phyloP scores from a whole-genome alignment of 1,140 invertebrate species.

The Cyclargus thomasi region DNA sequence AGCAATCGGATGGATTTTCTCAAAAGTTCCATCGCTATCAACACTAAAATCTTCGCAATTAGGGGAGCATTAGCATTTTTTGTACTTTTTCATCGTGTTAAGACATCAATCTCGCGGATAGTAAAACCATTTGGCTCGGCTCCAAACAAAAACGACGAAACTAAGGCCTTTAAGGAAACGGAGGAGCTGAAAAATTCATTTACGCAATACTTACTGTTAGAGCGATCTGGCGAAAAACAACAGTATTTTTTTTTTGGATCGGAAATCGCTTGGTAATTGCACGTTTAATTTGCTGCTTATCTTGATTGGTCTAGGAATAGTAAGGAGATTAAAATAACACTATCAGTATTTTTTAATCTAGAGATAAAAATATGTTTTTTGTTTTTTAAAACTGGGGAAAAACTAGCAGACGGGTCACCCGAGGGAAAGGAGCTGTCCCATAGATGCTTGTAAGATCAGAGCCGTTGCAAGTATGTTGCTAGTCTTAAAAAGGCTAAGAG shows the following conservation, averaged over 20 bases:
- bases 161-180: constrained; percentile 14
- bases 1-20: too few relatives aligned
- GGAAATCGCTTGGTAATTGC: neutral
- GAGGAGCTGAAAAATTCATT: constrained; percentile 14
- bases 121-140: constrained; percentile 6
- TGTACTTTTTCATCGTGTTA: constrained; percentile 10
- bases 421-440: too few relatives aligned
- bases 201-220: constrained; percentile 2
- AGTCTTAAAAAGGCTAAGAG: too few relatives aligned
- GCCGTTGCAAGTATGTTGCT: too few relatives aligned
- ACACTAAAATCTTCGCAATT: constrained; percentile 5
- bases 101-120: constrained; percentile 15
- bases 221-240: neutral
- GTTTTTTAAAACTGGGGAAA: too few relatives aligned
- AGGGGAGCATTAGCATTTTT: neutral
- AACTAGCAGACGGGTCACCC: too few relatives aligned
- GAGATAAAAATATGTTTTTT: too few relatives aligned
- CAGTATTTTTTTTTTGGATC: neutral
- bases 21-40: neutral
- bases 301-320: too few relatives aligned
- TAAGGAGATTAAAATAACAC: too few relatives aligned
- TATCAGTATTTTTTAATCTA: too few relatives aligned
- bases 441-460: too few relatives aligned
- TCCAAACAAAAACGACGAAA: constrained; percentile 15
- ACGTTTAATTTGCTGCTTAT: too few relatives aligned